Percentiles rank a stretch among this genome's conserved stretches.
Conservation (phyloP, 2,888 invertebrate genomes). For the Holacanthella duospinosa region DNA sequence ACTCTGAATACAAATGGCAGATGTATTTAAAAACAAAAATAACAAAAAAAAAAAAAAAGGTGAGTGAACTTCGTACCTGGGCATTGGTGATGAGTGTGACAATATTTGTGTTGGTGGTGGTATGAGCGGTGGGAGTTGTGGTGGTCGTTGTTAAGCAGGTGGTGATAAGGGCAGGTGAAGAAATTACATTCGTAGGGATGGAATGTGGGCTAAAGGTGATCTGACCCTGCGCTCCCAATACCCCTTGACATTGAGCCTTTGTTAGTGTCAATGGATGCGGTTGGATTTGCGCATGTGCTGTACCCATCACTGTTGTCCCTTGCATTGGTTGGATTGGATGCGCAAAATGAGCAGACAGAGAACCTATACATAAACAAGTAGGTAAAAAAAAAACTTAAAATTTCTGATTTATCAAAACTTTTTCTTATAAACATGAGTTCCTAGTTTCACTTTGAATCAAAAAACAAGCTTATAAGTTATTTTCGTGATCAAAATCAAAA, state of each 20-base stretch:
- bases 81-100: constrained; percentile 22
- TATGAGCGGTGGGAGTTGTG: neutral
- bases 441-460: neutral
- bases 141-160: neutral
- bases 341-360: neutral
- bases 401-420: too few relatives aligned
- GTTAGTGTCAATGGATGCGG: neutral
- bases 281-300: neutral
- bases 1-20: too few relatives aligned
- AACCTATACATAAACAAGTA: too few relatives aligned
- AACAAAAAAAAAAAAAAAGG: too few relatives aligned
- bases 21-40: too few relatives aligned
- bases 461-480: too few relatives aligned
- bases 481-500: too few relatives aligned
- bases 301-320: too few relatives aligned
- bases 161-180: constrained; percentile 17
- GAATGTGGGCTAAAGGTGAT: constrained; percentile 15
- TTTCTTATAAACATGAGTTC: too few relatives aligned
- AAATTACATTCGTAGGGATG: constrained; percentile 33
- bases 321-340: neutral
- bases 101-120: constrained; percentile 20
- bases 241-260: too few relatives aligned
- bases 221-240: neutral
- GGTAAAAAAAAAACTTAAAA: too few relatives aligned
- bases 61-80: too few relatives aligned